These are phyloP conservation scores for Autographa gamma DNA, from an alignment of 2,888 invertebrate species.

Conservation along the genomic window DNA sequence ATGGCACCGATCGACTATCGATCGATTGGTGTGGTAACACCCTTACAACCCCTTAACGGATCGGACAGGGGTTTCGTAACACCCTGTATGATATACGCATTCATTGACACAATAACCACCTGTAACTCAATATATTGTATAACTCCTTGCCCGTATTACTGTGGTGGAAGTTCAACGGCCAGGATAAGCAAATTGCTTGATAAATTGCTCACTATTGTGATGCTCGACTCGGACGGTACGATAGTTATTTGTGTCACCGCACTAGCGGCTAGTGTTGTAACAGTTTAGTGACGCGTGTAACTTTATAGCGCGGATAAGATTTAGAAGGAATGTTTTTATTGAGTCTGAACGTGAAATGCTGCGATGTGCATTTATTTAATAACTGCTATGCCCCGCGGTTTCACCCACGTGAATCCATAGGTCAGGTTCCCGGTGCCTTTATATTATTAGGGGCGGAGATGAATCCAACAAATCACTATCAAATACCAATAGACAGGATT, in stretches of 20 bases:
- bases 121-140: neutral
- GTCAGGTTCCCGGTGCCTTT: too few species aligned
- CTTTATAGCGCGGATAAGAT: neutral
- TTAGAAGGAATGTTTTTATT: neutral
- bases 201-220: slow-evolving; percentile 52
- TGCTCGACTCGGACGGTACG: slow-evolving; percentile 22
- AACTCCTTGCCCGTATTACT: neutral
- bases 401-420: too few species aligned
- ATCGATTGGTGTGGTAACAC: too few species aligned
- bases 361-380: neutral
- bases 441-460: too few species aligned
- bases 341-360: neutral
- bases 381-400: too few species aligned
- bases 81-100: too few species aligned
- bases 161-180: slow-evolving; percentile 39
- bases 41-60: too few species aligned
- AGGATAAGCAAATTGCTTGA: slow-evolving; percentile 46
- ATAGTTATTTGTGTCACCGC: slow-evolving; percentile 29
- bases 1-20: too few species aligned
- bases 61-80: too few species aligned
- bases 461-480: too few species aligned
- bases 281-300: neutral
- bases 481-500: too few species aligned
- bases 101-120: too few species aligned
- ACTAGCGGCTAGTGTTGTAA: slow-evolving; percentile 17